phyloP scores from a whole-genome alignment of 2,113 vertebrate genomes.

The Protobothrops mucrosquamatus region DNA sequence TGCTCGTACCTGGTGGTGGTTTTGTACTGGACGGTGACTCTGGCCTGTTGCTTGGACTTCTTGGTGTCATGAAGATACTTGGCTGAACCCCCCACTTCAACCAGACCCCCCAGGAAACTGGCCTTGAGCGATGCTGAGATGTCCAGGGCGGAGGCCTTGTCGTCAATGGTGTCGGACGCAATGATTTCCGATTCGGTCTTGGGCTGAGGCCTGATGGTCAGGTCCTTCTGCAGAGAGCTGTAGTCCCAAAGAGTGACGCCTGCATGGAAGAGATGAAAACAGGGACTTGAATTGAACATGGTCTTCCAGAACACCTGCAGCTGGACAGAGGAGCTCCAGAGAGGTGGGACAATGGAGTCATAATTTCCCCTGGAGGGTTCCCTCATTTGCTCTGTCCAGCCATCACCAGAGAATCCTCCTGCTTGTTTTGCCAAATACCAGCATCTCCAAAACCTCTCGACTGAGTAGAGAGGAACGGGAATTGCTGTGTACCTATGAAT shows the following conservation, averaged over 20 bases:
- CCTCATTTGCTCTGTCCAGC: no score
- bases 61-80: conserved; percentile 45
- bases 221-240: conserved; percentile 28
- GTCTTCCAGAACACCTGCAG: background rate
- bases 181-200: conserved; percentile 34
- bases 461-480: no score
- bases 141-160: conserved; percentile 41
- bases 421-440: no score
- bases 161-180: conserved; percentile 39
- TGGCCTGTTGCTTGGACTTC: conserved; percentile 43
- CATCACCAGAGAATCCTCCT: no score
- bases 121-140: conserved; percentile 34
- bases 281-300: fast-evolving
- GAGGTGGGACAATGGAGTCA: background rate
- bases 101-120: conserved; percentile 46
- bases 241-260: conserved; percentile 48
- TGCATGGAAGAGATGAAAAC: background rate
- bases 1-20: no score
- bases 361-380: no score
- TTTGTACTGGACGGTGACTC: conserved; percentile 39
- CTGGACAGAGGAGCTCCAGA: background rate
- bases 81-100: conserved; percentile 45
- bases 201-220: conserved; percentile 10
- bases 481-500: no score
- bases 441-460: no score